Conservation (phyloP, 2,888 invertebrate genomes). For the Archips crataeganus region DNA sequence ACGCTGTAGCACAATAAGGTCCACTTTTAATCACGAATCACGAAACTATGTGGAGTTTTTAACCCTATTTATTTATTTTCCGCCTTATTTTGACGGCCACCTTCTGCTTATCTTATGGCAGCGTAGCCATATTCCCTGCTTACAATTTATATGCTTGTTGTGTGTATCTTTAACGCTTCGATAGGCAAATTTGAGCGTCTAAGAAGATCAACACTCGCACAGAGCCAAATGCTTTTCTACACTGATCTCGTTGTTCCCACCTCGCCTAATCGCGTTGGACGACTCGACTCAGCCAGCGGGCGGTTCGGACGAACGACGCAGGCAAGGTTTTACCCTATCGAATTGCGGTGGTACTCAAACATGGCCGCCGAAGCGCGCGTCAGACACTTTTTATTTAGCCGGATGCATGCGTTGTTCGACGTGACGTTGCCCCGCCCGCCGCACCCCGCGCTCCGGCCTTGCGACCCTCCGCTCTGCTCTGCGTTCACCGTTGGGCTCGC, state of each 20-base stretch:
- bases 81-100: constrained; percentile 76
- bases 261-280: constrained; percentile 81
- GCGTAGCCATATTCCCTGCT: constrained; percentile 51
- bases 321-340: constrained; percentile 70
- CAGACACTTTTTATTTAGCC: constrained; percentile 64
- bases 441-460: constrained; percentile 77
- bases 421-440: constrained; percentile 78
- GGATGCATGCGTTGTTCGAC: constrained; percentile 81
- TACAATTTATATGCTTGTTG: constrained; percentile 35
- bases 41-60: constrained; percentile 66
- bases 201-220: constrained; percentile 52
- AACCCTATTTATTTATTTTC: constrained; percentile 83
- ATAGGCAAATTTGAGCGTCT: constrained; percentile 19
- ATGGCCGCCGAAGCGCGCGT: constrained; percentile 44
- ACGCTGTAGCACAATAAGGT: constrained; percentile 62
- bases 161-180: not conserved
- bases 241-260: constrained; percentile 73
- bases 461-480: constrained; percentile 74
- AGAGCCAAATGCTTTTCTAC: constrained; percentile 75
- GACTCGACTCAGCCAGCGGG: constrained; percentile 56
- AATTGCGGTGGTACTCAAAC: constrained; percentile 50
- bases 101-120: constrained; percentile 56
- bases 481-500: constrained; percentile 66
- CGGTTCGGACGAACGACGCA: constrained; percentile 68
- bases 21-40: constrained; percentile 59